A percentile compares a stretch with the other conserved stretches of the same genome.
Conservation (phyloP, 2,113 vertebrate genomes). For the Dascyllus trimaculatus region DNA sequence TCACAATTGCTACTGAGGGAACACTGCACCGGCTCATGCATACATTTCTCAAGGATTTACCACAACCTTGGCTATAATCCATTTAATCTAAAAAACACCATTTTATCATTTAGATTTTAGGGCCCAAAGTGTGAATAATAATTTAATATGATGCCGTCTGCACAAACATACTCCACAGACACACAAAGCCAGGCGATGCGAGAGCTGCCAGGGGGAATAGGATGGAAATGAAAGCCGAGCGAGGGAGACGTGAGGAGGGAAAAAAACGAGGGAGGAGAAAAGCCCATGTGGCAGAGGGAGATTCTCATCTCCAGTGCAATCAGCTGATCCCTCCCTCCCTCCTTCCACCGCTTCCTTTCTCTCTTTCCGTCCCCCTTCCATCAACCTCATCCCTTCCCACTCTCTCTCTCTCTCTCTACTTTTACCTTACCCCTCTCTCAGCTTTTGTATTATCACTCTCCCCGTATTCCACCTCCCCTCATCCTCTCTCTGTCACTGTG, state of each 20-base stretch:
- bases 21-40: neutral
- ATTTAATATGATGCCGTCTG: neutral
- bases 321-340: constrained; percentile 70
- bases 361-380: constrained; percentile 18
- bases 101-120: neutral
- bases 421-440: constrained; percentile 30
- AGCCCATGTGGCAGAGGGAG: constrained; percentile 79
- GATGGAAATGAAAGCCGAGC: constrained; percentile 62
- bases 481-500: constrained; percentile 76
- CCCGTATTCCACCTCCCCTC: constrained; percentile 72
- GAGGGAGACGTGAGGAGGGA: constrained; percentile 34
- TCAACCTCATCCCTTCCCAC: constrained; percentile 8
- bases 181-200: constrained; percentile 35
- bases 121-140: neutral
- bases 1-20: neutral
- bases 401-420: constrained; percentile 28
- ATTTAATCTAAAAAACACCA: neutral
- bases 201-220: constrained; percentile 67
- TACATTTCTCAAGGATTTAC: neutral
- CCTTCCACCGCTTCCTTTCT: constrained; percentile 31
- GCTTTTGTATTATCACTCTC: constrained; percentile 59
- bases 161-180: constrained; percentile 19
- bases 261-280: constrained; percentile 71
- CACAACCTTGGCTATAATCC: neutral
- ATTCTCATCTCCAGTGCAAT: constrained; percentile 78